Conservation (phyloP, 2,888 invertebrate species). For the Muschampia plurimacula region DNA sequence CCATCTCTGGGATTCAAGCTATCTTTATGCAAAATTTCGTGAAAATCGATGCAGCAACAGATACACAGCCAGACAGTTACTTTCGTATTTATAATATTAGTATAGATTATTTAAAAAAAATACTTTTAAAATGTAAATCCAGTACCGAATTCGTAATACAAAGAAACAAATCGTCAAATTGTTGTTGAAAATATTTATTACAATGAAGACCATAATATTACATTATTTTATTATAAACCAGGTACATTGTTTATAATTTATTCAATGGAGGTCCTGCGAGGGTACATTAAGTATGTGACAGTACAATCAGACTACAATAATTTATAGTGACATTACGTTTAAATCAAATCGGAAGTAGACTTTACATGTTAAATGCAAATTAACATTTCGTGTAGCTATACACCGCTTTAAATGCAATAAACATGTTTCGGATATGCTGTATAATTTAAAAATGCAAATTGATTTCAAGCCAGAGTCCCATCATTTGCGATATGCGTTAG, state of each 20-base stretch:
- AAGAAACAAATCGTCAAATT: slow-evolving; percentile 31
- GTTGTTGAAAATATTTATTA: slow-evolving; percentile 83
- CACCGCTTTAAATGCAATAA: slow-evolving; percentile 31
- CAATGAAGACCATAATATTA: slow-evolving; percentile 74
- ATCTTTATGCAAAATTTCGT: no score
- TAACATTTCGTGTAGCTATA: slow-evolving; percentile 34
- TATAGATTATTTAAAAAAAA: no score
- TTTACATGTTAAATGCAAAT: slow-evolving; percentile 34
- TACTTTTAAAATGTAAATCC: no score
- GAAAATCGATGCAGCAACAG: no score
- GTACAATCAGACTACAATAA: slow-evolving; percentile 14
- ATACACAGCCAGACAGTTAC: no score
- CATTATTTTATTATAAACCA: slow-evolving; percentile 80
- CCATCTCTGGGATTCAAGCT: no score
- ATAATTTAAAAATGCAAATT: slow-evolving; percentile 17
- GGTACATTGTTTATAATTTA: slow-evolving; percentile 80
- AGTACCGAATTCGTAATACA: neutral
- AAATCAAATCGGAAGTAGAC: slow-evolving; percentile 40
- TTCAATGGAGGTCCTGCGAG: slow-evolving; percentile 59
- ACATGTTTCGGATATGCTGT: slow-evolving; percentile 32
- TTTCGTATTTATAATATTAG: no score
- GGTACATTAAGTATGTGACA: slow-evolving; percentile 44
- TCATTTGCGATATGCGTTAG: neutral
- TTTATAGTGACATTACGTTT: slow-evolving; percentile 11
- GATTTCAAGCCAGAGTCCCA: slow-evolving; percentile 19